Conservation (phyloP, 2,797 vertebrate species). For the Mareca strepera region DNA sequence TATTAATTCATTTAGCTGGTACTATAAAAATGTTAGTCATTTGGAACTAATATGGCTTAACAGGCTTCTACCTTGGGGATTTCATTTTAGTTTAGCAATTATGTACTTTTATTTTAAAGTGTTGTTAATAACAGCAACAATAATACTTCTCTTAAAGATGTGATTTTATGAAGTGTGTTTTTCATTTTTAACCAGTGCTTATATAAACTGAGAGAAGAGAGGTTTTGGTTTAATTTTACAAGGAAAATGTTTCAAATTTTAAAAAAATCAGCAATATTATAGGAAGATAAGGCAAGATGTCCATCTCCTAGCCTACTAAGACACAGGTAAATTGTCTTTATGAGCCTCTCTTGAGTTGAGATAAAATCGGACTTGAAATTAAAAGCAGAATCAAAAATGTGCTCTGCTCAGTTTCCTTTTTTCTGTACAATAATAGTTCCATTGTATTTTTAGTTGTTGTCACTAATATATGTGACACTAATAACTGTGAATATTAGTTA, state of each 20-base stretch:
- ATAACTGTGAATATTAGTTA: constrained; percentile 41
- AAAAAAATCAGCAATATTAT: not conserved
- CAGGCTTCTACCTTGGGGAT: not conserved
- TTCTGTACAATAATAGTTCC: constrained; percentile 20
- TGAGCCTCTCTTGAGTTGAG: not conserved
- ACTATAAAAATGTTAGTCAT: constrained; percentile 33
- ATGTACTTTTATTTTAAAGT: constrained; percentile 34
- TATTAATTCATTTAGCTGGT: constrained; percentile 38
- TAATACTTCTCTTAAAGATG: constrained; percentile 11
- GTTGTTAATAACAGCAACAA: constrained; percentile 12
- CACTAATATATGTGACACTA: not conserved
- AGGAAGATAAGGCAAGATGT: not conserved
- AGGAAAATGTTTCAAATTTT: not conserved
- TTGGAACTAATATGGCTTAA: constrained; percentile 41
- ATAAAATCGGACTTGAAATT: not conserved
- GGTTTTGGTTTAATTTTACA: not conserved
- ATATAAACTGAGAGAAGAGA: not conserved
- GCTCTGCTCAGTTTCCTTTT: not conserved
- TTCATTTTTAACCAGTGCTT: not conserved
- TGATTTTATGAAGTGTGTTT: not conserved
- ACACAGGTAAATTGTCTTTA: not conserved
- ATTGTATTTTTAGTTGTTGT: constrained; percentile 49
- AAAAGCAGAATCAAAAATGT: not conserved
- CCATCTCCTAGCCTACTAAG: not conserved
- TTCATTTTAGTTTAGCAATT: constrained; percentile 40